Base-by-base conservation (phyloP, 2,797 vertebrate genomes). In the Ibycter americanus region DNA sequence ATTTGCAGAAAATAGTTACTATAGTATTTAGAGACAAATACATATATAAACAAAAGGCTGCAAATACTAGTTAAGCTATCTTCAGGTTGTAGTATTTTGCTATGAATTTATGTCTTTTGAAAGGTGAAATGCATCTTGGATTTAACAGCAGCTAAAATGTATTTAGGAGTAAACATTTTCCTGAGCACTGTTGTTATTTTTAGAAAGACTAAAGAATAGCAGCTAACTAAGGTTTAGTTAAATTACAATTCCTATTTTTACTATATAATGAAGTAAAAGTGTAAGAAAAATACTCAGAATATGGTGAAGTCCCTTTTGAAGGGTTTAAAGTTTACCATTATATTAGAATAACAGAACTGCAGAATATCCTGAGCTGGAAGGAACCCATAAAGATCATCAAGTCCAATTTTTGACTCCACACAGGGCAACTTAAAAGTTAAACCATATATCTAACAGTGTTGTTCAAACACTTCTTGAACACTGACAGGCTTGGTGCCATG, bases 311-410 rank as follows among this genome's bases (percentile, higher is more conserved):
- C 9, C 18, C 12, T 68, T 93, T 49, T 70, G 78, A 76, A 44
- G 27, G 25, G 12, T 44, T 67, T 89, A 82, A 88, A 72, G 3
- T 56, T 77, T 54, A 46, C 4, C 10, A 29, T 32, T 36, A 23
- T 58, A 26, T 42, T 61, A 47, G 12, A n/a, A 55, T 25, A 29
- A 42, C 8, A 42, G 23, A 80, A 59, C 7, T 8, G 55, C 23
- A 47, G 61, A 85, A 74, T 22, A 36, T 15, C 52, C 20, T 74
- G 70, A 52, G n/a, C 25, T 73, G 27, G 21, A 77, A 52, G 15
- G 27, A 4, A 52, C 5, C 19, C 16, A 23, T 1, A 2, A 77
- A 5, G 58, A 59, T 36, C 26, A 44, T 2, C 1, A 1, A 23
- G 5, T 32, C 31, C 19, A 73, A 29, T 23, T 71, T 23, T 54